Percentiles rank a stretch among this genome's conserved stretches.
These are phyloP conservation scores for Sepiola atlantica DNA, from an alignment of 2,888 invertebrate genomes.

Conservation along the genomic window DNA sequence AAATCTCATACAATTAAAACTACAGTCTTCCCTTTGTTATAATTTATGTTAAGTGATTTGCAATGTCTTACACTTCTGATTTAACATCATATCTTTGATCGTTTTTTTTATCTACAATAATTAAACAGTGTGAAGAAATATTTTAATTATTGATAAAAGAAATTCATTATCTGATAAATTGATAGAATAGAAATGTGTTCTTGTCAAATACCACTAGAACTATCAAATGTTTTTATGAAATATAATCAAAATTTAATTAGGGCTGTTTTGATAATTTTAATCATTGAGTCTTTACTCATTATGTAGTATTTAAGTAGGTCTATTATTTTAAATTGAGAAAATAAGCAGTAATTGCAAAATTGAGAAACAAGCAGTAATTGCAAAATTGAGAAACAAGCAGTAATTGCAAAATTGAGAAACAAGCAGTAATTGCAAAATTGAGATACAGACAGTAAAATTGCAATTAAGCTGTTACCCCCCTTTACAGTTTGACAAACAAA, in stretches of 20 bases:
- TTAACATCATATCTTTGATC: neutral
- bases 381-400: no score
- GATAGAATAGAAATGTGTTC: neutral
- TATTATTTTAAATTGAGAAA: neutral
- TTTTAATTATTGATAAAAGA: neutral
- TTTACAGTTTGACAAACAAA: no score
- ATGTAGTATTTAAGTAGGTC: neutral
- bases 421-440: neutral
- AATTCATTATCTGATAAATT: neutral
- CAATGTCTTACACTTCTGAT: neutral
- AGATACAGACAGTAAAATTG: neutral
- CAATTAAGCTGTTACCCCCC: neutral
- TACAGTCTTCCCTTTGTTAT: neutral
- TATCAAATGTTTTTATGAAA: neutral
- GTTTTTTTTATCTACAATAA: no score
- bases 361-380: no score
- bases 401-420: no score
- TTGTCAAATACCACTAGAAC: neutral
- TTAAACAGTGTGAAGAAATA: neutral
- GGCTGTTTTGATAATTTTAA: neutral
- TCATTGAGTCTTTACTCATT: neutral
- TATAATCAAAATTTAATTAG: neutral
- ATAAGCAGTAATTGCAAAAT: neutral
- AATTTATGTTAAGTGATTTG: neutral
- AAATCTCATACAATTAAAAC: neutral